These are phyloP conservation scores for Drymodes brunneopygia DNA, from an alignment of 2,113 vertebrate species.

Conservation along the genomic window DNA sequence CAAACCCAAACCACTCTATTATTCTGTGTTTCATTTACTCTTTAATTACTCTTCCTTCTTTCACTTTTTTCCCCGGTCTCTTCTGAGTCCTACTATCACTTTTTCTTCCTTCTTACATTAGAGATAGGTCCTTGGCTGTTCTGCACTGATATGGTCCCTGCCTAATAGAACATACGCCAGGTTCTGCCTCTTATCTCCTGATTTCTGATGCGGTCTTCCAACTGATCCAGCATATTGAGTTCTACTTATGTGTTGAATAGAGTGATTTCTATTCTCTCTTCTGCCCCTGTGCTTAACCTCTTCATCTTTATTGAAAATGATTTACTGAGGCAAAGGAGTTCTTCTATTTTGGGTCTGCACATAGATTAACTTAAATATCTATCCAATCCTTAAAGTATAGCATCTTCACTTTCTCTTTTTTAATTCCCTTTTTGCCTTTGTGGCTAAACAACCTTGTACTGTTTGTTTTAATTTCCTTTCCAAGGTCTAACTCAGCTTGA, in stretches of 20 bases:
- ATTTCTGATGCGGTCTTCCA: neutral
- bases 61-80: neutral
- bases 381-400: neutral
- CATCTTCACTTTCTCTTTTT: neutral
- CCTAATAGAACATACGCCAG: neutral
- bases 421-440: neutral
- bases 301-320: neutral
- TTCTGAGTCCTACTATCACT: neutral
- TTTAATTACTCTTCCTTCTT: neutral
- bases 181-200: neutral
- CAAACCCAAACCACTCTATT: neutral
- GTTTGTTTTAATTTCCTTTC: slow-evolving; percentile 50
- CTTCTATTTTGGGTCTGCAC: neutral
- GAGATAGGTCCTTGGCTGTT: neutral
- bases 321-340: neutral
- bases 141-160: neutral
- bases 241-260: neutral
- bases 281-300: neutral
- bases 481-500: slow-evolving; percentile 10
- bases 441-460: slow-evolving; percentile 9
- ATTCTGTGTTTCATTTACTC: neutral
- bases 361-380: slow-evolving; percentile 1
- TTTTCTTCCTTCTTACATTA: neutral
- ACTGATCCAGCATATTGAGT: neutral
- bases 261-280: neutral